Base-by-base conservation (phyloP, 2,888 invertebrate species). In the Plagodis dolabraria region DNA sequence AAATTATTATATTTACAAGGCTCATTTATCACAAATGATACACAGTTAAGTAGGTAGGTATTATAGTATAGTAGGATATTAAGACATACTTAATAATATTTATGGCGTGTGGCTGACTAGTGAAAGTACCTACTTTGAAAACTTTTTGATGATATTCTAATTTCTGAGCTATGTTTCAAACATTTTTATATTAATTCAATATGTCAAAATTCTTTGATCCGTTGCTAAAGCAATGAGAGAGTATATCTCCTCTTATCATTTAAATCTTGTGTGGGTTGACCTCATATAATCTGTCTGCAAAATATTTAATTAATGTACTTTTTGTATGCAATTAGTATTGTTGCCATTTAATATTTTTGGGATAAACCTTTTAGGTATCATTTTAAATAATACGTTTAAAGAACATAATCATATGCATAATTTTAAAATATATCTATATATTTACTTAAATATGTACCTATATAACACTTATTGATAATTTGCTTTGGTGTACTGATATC, bases 401-500 rank as follows among this genome's bases (percentile, higher is more conserved):
- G 48, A 61, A 66, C 71, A 69, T 60, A 67, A 60, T 64, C 66
- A 71, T 70, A 64, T 69, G 71, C 60, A 60, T 60, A 70, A 72
- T 63, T 74, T 71, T 69, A 74, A 74, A 74, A 60, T 66, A 70
- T 10, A 44, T 46, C 38, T 49, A 52, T 47, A 34, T 40, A 52
- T 52, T 46, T 51, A 51, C 50, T 55, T 56, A 56, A 48, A 55
- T 60, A 53, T 38, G 42, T 46, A 40, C 10, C 40, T 40, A 40
- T 10, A 53, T 50, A 66, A 76, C 76, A 74, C 52, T 79, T 79
- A 83, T 60, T 53, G 70, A 74, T 75, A 76, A 66, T 72, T 75
- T 74, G 74, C 85, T 83, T 86, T 85, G 83, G 85, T 77, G 73
- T 68, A 57, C 69, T 70, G 57, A 66, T 71, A 66, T 71, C 59